phyloP scores from a whole-genome alignment of 1,140 invertebrate genomes.

The Hermatobates lingyangjiaoensis region DNA sequence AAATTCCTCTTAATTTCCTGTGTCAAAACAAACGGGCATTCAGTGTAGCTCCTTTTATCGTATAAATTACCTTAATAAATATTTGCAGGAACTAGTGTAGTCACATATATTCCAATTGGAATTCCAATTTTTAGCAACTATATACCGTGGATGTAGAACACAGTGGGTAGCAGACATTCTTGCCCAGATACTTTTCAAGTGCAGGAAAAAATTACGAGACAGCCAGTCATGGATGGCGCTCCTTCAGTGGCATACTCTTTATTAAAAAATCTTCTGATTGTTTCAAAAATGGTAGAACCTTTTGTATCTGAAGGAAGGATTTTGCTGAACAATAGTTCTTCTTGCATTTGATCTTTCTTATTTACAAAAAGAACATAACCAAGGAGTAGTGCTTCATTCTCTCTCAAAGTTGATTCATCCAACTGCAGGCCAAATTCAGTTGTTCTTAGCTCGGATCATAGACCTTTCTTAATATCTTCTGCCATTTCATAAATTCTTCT shows the following conservation, averaged over 20 bases:
- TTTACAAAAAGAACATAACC: neutral
- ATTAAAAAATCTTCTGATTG: neutral
- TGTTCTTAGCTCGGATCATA: neutral
- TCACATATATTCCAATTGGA: too few species aligned
- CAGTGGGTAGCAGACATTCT: neutral
- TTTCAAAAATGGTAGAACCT: neutral
- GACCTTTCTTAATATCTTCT: neutral
- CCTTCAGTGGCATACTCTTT: slow-evolving; percentile 1
- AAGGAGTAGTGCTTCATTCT: neutral
- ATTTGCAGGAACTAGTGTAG: slow-evolving; percentile 2
- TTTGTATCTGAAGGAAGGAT: slow-evolving; percentile 2
- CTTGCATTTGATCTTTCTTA: neutral
- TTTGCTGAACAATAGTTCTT: slow-evolving; percentile 1
- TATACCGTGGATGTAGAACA: slow-evolving; percentile 3
- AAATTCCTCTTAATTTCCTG: neutral
- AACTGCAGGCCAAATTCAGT: neutral
- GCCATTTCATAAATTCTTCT: neutral
- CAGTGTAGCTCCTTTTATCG: too few species aligned
- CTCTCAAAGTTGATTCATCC: neutral
- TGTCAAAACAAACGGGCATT: slow-evolving; percentile 2
- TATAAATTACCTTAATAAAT: slow-evolving; percentile 2
- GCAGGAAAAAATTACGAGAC: neutral
- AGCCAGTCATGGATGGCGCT: neutral
- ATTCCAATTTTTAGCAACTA: slow-evolving; percentile 3
- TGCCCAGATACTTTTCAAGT: neutral